Percentiles rank a stretch among this genome's conserved stretches.
Conservation (phyloP, 2,113 vertebrate species). For the Litocranius walleri region DNA sequence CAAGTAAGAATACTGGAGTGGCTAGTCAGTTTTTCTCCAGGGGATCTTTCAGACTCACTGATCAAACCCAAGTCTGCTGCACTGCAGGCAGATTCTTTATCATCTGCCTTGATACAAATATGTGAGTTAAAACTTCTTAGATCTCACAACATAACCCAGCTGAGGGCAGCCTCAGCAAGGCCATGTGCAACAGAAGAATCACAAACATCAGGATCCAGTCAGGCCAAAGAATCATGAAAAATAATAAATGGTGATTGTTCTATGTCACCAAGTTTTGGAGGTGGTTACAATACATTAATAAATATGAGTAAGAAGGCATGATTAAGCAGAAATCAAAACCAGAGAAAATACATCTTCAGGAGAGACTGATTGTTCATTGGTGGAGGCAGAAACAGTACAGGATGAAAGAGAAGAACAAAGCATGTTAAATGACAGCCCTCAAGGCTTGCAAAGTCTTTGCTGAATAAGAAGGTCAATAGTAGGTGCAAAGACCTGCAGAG, state of each 20-base stretch:
- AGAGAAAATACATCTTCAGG: neutral
- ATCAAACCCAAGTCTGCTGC: neutral
- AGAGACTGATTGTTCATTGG: neutral
- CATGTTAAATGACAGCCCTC: neutral
- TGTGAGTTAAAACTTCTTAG: neutral
- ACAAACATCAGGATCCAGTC: too few relatives aligned
- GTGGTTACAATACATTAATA: neutral
- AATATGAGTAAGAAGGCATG: neutral
- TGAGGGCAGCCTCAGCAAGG: neutral
- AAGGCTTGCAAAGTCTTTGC: neutral
- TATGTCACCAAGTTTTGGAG: neutral
- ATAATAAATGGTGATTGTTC: neutral
- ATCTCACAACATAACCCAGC: neutral
- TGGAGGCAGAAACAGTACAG: neutral
- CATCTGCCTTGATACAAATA: neutral
- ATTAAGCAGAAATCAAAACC: neutral
- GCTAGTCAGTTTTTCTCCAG: neutral
- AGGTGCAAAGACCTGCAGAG: neutral
- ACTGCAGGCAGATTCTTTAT: neutral
- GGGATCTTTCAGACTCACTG: neutral
- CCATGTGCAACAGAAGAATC: neutral
- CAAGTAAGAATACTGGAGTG: neutral
- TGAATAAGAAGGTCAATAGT: neutral
- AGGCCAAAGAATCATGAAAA: neutral
- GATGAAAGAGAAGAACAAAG: neutral